Evolutionary conservation across 2,888 invertebrate genomes (phyloP), one percentile per base, ranked within the genome.

Genomic region (Lymantria dispar): DNA sequence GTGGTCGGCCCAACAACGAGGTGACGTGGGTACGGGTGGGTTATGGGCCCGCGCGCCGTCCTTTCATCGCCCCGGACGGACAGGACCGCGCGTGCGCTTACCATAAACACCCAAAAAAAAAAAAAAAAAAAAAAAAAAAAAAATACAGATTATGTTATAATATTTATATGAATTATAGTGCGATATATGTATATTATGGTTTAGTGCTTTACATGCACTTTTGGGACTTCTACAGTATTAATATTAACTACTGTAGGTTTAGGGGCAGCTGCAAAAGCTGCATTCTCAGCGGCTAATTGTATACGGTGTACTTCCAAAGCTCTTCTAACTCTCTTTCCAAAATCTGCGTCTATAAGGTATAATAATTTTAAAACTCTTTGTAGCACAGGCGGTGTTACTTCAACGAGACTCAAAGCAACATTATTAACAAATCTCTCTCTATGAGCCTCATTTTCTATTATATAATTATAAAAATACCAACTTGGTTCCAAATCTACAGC

Each of bases 291-390:
- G 11, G 0, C n/a, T 8, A 33, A 8, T 41, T 36, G 37, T n/a
- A 5, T 40, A 8, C 12, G 36, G 48, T 56, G 43, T 8, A 44
- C 48, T 45, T 50, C 45, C 31, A 71, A 50, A 0, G 51, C 52
- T 12, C 14, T 38, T 40, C 91, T 91, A 10, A 96, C 85, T 75
- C 93, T 88, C 58, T 83, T 91, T 0, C 97, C 96, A 54, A 96
- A 94, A 38, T 95, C 94, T 0, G 93, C 78, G 78, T 97, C 95
- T 0, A 95, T 95, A 70, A 95, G 91, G 11, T 92, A 83, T 74
- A 97, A 96, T 76, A 96, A 94, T 60, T 94, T 93, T 7, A 98
- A 92, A 5, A 95, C 95, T 50, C 97, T 93, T 64, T 95, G 94
- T 79, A 96, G 12, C 22, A 57, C 48, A 7, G 54, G 44, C 3